phyloP scores from a whole-genome alignment of 2,113 vertebrate genomes.

The Pseudorasbora parva region DNA sequence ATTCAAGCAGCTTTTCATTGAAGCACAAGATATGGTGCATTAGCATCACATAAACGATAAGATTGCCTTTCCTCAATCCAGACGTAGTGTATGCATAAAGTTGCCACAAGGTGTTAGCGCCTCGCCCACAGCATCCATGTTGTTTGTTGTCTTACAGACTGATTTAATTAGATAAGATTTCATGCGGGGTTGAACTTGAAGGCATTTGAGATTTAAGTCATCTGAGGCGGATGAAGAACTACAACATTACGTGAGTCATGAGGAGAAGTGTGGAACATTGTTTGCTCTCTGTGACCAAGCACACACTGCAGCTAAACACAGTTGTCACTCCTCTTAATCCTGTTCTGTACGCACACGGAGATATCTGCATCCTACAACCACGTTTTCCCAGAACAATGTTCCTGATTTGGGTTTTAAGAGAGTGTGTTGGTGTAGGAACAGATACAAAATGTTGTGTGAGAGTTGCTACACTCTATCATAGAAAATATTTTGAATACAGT shows the following conservation, averaged over 20 bases:
- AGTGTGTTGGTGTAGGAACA: no score
- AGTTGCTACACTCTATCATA: background rate
- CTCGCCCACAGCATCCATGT: background rate
- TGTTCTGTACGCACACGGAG: background rate
- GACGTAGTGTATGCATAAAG: background rate
- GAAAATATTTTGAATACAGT: background rate
- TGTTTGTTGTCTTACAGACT: conserved; percentile 37
- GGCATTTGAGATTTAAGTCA: conserved; percentile 19
- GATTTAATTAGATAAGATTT: conserved; percentile 43
- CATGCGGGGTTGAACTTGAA: conserved; percentile 20
- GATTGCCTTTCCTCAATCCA: conserved; percentile 4
- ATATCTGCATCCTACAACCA: background rate
- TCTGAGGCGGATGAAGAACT: background rate
- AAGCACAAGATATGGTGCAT: conserved; percentile 31
- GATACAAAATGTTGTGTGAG: background rate
- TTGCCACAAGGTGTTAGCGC: conserved; percentile 1
- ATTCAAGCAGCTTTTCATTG: conserved; percentile 40
- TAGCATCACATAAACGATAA: conserved; percentile 16
- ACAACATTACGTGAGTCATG: background rate
- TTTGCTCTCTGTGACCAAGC: conserved; percentile 1
- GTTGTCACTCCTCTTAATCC: conserved; percentile 3
- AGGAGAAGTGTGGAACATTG: background rate
- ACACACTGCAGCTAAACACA: background rate
- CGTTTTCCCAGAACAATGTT: background rate
- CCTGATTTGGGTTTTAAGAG: background rate